Evolutionary conservation across 2,888 invertebrate genomes (phyloP).

Genomic region (Celastrina argiolus): DNA sequence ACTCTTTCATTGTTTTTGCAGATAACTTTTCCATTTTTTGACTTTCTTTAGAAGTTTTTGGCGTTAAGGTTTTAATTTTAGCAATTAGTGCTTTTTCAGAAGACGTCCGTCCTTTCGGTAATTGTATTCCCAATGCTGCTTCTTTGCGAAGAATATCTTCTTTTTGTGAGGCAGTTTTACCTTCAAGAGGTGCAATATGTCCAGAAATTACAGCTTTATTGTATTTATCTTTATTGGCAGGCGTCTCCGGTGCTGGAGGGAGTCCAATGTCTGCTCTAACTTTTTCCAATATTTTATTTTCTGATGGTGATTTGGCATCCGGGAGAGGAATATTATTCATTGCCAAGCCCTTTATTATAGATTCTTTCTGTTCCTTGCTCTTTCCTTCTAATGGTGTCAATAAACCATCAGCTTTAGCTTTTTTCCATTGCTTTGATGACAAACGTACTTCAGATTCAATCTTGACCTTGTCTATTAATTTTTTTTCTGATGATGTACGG

Average conservation of each 20-base stretch:
- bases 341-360: conserved; percentile 30
- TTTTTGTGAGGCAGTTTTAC: conserved; percentile 37
- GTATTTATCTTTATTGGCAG: conserved; percentile 31
- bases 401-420: conserved; percentile 37
- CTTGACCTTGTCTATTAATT: conserved; percentile 18
- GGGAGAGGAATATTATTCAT: conserved; percentile 31
- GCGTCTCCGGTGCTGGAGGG: conserved; percentile 32
- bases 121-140: conserved; percentile 33
- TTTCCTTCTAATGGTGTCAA: conserved; percentile 34
- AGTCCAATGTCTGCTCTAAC: conserved; percentile 31
- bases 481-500: conserved; percentile 21
- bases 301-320: conserved; percentile 27
- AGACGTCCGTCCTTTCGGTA: conserved; percentile 37
- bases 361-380: conserved; percentile 30
- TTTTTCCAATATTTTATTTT: conserved; percentile 34
- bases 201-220: conserved; percentile 35
- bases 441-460: conserved; percentile 16
- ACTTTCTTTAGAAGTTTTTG: conserved; percentile 33
- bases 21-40: conserved; percentile 36
- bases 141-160: conserved; percentile 35
- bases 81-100: conserved; percentile 35
- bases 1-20: conserved; percentile 41
- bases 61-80: conserved; percentile 36
- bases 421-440: conserved; percentile 31
- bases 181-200: conserved; percentile 42